Evolutionary conservation across 1,140 invertebrate species (phyloP).

Genomic region (Stegodyphus dumicola): DNA sequence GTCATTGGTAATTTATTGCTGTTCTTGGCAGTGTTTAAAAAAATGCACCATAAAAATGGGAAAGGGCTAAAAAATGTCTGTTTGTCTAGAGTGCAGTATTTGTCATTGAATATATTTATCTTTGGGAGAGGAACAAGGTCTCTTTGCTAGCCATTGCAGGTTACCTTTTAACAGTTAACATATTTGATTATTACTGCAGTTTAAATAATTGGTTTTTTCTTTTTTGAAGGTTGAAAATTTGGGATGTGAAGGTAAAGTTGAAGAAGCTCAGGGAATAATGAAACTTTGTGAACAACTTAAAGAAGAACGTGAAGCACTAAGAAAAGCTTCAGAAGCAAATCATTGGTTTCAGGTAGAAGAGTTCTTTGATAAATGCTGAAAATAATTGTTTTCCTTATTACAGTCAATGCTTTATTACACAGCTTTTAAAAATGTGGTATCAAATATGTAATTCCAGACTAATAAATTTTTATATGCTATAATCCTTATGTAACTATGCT

Average conservation of each 20-base stretch:
- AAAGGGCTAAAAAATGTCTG: too few species aligned
- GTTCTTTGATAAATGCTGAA: neutral
- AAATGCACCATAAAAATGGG: too few species aligned
- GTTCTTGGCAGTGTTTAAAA: too few species aligned
- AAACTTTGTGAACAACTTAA: conserved; percentile 94
- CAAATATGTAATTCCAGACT: neutral
- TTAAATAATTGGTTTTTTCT: neutral
- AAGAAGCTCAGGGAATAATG: conserved; percentile 95
- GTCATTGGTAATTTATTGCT: too few species aligned
- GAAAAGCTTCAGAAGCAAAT: conserved; percentile 74
- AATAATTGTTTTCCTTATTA: neutral
- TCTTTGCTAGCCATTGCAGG: too few species aligned
- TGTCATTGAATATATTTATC: neutral
- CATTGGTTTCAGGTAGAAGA: conserved; percentile 75
- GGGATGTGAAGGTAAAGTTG: conserved; percentile 94
- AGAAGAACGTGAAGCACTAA: conserved; percentile 86
- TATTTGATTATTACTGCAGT: too few species aligned
- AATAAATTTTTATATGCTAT: neutral
- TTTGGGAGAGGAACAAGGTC: too few species aligned
- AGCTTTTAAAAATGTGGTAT: neutral
- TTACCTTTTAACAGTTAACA: too few species aligned
- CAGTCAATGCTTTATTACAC: neutral
- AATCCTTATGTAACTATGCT: too few species aligned
- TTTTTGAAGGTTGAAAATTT: conserved; percentile 78
- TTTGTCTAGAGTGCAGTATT: too few species aligned